Evolutionary conservation across 2,888 invertebrate species (phyloP).

Genomic region (Cataglyphis altisquamis): DNA sequence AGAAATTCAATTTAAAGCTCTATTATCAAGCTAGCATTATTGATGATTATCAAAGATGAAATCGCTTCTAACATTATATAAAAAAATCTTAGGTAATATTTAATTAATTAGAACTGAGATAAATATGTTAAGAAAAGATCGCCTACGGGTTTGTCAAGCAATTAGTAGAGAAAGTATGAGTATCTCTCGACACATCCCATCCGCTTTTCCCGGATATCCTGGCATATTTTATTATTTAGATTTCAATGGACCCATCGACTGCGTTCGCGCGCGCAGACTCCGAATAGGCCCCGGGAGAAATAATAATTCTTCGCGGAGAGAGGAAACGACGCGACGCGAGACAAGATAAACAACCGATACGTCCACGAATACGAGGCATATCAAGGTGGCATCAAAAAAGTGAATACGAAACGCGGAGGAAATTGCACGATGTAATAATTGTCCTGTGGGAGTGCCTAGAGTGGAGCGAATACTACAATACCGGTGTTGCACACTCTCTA

Average conservation of each 20-base stretch:
- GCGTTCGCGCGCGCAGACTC: background rate
- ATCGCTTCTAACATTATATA: background rate
- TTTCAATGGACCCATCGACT: conserved; percentile 18
- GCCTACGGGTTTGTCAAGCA: background rate
- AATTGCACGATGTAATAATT: conserved; percentile 86
- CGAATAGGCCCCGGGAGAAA: conserved; percentile 30
- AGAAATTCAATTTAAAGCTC: background rate
- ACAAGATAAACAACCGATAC: conserved; percentile 70
- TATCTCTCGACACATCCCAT: background rate
- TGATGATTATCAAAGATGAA: background rate
- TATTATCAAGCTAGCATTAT: background rate
- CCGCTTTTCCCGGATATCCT: conserved; percentile 48
- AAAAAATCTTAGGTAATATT: background rate
- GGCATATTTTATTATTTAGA: conserved; percentile 43
- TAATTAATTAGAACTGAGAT: background rate
- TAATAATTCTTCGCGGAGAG: conserved; percentile 25
- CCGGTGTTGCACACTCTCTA: conserved; percentile 81
- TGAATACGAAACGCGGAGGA: conserved; percentile 80
- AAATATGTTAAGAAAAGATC: conserved; percentile 4
- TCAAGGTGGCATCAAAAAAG: conserved; percentile 72
- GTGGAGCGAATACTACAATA: conserved; percentile 81
- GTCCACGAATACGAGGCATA: conserved; percentile 61
- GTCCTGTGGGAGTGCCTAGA: conserved; percentile 85
- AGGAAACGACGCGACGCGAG: conserved; percentile 35
- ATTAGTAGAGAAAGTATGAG: conserved; percentile 39